phyloP scores from a whole-genome alignment of 1,140 invertebrate species.

The Drosophila jambulina region DNA sequence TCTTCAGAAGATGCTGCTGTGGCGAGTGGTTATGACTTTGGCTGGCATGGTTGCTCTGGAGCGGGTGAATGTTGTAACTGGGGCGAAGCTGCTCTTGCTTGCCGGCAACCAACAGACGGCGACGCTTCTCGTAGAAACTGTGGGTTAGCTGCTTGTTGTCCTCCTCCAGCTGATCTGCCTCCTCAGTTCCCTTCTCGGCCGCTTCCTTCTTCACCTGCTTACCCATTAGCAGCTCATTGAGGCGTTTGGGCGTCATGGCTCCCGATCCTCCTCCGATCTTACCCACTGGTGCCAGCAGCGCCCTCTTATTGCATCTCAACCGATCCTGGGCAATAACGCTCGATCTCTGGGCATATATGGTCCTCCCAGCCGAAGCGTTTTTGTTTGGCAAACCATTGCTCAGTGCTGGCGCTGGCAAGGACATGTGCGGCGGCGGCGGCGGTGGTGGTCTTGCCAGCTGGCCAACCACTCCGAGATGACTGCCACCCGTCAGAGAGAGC shows the following conservation, averaged over 20 bases:
- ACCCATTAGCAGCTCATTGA: constrained; percentile 59
- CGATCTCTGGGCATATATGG: constrained; percentile 66
- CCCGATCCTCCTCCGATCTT: constrained; percentile 24
- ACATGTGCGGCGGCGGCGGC: constrained; percentile 32
- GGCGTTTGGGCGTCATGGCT: constrained; percentile 57
- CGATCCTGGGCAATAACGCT: constrained; percentile 69
- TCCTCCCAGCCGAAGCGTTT: constrained; percentile 42
- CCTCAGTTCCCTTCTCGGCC: constrained; percentile 48
- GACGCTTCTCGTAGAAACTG: constrained; percentile 76
- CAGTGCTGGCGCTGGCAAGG: constrained; percentile 28
- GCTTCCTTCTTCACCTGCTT: constrained; percentile 54
- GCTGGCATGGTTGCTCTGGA: constrained; percentile 25
- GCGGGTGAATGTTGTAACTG: constrained; percentile 6
- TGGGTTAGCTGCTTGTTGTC: constrained; percentile 44
- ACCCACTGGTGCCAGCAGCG: constrained; percentile 19
- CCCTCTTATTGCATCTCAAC: constrained; percentile 65
- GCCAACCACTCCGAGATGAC: constrained; percentile 61
- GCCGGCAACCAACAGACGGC: constrained; percentile 47
- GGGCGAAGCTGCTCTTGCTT: constrained; percentile 34
- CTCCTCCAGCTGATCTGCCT: constrained; percentile 42
- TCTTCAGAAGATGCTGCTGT: constrained; percentile 55
- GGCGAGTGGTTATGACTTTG: constrained; percentile 43
- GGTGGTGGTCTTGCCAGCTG: constrained; percentile 62
- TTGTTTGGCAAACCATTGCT: constrained; percentile 56
- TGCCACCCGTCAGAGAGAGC: constrained; percentile 60